Base-by-base conservation (phyloP, 2,113 vertebrate genomes). In the Pomatostomus ruficeps region DNA sequence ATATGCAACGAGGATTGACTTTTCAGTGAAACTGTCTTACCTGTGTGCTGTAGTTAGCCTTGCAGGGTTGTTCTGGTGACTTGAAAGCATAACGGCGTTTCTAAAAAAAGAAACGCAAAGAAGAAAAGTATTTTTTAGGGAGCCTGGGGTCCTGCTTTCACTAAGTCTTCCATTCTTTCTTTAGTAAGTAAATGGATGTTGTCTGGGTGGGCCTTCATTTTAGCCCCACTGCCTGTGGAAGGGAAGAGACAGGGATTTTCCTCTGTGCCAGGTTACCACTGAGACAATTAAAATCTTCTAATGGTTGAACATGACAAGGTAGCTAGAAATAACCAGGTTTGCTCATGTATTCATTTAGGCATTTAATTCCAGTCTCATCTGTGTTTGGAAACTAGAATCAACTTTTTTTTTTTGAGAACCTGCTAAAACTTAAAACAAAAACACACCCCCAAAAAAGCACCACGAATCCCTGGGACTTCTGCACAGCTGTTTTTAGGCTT, bases 381-480 rank as follows among this genome's bases (percentile, higher is more conserved):
- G 11, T 75, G 24, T 78, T 68, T 66, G 8, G 12, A 85, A 72
- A 76, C 14, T 52, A 29, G 20, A 79, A 45, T 61, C 2, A 45
- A 9, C 22, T 46, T 33, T 33, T 65, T 33, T 65, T 91, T 54
- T 49, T 45, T 71, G n/a, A 54, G 16, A 70, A 24, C 14, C 7
- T 79, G 6, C 23, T 91, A 46, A 82, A 76, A 76, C 26, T 25
- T 91, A 7, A 40, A 90, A 18, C 10, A 40, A 61, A 46, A 83
- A 55, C 9, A 0, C 7, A 28, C 6, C 8, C 26, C 21, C 0
- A 31, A 35, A 42, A 45, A 46, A 10, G 6, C 3, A 8, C 28
- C 19, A 43, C 3, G 14, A 45, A 17, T 42, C 26, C 10, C 13
- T 1, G 1, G 14, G 35, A 74, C 33, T 67, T 82, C 42, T 42